A percentile compares a stretch with the other conserved stretches of the same genome.
Conservation (phyloP, 2,888 invertebrate species). For the Rhodophaea formosa region DNA sequence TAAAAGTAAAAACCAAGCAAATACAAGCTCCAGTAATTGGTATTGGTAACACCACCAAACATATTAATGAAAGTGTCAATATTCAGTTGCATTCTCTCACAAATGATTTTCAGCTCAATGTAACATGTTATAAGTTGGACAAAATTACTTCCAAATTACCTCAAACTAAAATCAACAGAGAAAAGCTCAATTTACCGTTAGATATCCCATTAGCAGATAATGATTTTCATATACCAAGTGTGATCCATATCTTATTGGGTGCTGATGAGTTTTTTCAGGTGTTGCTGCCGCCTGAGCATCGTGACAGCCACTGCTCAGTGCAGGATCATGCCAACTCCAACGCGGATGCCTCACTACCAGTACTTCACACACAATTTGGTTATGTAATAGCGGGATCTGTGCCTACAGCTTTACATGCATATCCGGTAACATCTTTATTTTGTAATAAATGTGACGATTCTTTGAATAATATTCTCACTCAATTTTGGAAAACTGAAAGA, state of each 20-base stretch:
- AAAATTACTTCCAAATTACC: conserved; percentile 16
- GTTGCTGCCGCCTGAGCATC: too few relatives aligned
- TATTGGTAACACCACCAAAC: not conserved
- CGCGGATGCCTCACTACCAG: too few relatives aligned
- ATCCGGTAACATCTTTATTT: conserved; percentile 9
- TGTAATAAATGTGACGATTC: conserved; percentile 8
- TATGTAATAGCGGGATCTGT: not conserved
- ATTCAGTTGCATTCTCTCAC: conserved; percentile 5
- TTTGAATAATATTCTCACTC: not conserved
- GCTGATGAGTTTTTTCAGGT: conserved; percentile 23
- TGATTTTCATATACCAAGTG: conserved; percentile 1
- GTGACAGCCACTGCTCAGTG: too few relatives aligned
- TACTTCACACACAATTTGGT: too few relatives aligned
- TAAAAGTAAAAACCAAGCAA: not conserved
- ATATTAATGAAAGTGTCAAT: not conserved
- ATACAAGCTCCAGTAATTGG: not conserved
- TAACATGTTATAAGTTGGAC: conserved; percentile 15
- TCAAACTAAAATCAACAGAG: conserved; percentile 14
- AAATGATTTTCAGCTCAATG: not conserved
- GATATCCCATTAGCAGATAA: conserved; percentile 11
- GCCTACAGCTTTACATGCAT: conserved; percentile 11
- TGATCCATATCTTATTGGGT: conserved; percentile 20
- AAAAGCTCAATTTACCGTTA: not conserved
- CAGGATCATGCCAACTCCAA: too few relatives aligned
- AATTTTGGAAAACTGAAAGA: conserved; percentile 16